Evolutionary conservation across 2,113 vertebrate genomes (phyloP), one percentile per base, ranked within the genome.

Genomic region (Sinosuthora webbiana): DNA sequence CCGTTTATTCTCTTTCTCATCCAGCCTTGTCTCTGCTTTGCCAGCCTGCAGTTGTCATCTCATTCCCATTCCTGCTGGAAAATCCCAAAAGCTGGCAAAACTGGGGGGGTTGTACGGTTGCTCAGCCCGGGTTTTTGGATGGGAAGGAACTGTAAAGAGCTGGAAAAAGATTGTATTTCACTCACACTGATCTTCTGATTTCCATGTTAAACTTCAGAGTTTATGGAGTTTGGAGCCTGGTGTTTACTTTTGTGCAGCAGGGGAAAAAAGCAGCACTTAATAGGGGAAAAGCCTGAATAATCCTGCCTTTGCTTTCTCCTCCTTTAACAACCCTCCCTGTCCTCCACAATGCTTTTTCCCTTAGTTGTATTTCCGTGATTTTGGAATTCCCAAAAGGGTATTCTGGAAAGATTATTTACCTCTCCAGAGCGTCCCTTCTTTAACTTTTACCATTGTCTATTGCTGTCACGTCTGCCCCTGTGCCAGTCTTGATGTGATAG

Each of bases 81-180:
- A 62, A 71, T 74, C 52, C 62, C 49, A 31, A 24, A 27, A 13
- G 2, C 23, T 85, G 68, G 50, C 56, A 49, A 18, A 82, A 24
- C 10, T 44, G 8, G 25, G 33, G 33, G 37, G 37, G 2, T 28
- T 17, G 33, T 59, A 1, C 0, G 0, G 1, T 22, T 67, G 49
- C 62, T 74, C 64, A 50, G 17, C 47, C 55, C 21, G 21, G 20
- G 20, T 62, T 17, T 68, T 73, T 44, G 41, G 50, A 41, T 55
- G 52, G 49, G 20, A 55, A 77, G 30, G 31, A 78, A 17, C 42
- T 20, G 30, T 84, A 53, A 62, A 35, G 7, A 5, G 4, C 35
- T 73, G 25, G 21, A 7, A 59, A 65, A 56, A 37, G 4, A 21
- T 63, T 63, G 0, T 33, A 4, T 62, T 86, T 78, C 63, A 35